Base-by-base conservation (phyloP, 2,797 vertebrate species). In the Myotis findleyi region DNA sequence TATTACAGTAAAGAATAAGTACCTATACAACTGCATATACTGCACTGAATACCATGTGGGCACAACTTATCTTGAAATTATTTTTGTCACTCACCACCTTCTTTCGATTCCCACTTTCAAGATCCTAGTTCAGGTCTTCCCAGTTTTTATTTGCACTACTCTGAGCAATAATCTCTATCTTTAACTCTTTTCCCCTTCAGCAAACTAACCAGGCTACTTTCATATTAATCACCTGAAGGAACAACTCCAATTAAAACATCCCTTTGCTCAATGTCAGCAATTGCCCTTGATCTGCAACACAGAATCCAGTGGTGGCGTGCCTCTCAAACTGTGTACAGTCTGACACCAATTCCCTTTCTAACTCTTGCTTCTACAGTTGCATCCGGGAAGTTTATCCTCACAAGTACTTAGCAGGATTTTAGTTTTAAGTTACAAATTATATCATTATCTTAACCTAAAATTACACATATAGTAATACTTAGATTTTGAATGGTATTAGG, bases 1-100 rank as follows among this genome's bases (percentile, higher is more conserved):
- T 66, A 89, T 79, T 77, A 91, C 80, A 77, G n/a, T 55, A 59
- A 93, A 95, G 59, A 86, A 44, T 55, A 81, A 85, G 49, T 38
- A 59, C 14, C 68, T 72, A 55, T 30, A 62, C 47, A 84, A 81
- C 55, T 72, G 59, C 44, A 20, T 14, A 10, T 55, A 44, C n/a
- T 27, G 12, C 14, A 17, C 17, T 81, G 76, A 92, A 51, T 81
- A 49, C 1, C 12, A 27, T 38, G 3, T 33, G 41, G 82, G 36
- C 41, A 62, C 7, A 3, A 11, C 88, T 90, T 91, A 76, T 80
- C 36, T 83, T 82, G 38, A 33, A 87, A 68, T 64, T 71, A 33
- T 79, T 82, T 77, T 76, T 66, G 53, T 17, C 1, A 18, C 3
- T 85, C 59, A 55, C 4, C 21, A 30, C 86, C 41, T 44, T 80